Evolutionary conservation across 2,797 vertebrate genomes (phyloP).

Genomic region (Emys orbicularis): DNA sequence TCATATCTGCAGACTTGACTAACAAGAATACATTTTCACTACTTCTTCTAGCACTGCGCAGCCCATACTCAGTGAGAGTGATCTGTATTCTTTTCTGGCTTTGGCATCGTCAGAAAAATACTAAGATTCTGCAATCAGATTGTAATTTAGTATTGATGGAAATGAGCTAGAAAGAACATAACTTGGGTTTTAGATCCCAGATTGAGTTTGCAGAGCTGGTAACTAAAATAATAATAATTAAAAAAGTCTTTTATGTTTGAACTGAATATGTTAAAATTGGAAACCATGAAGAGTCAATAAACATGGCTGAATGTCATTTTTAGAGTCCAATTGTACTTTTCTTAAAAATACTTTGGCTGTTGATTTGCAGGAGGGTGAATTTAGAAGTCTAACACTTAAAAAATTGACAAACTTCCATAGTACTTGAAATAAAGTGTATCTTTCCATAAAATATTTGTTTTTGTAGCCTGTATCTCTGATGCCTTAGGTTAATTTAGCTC

Average conservation of each 20-base stretch:
- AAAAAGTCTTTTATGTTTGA: not conserved
- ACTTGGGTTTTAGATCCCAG: not conserved
- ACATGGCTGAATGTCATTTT: not conserved
- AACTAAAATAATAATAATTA: not conserved
- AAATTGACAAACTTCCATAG: not conserved
- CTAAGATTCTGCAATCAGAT: not conserved
- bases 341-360: not conserved
- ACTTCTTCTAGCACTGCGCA: not conserved
- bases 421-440: not conserved
- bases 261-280: not conserved
- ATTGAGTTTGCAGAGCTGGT: conserved; percentile 4
- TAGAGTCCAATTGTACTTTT: not conserved
- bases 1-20: not conserved
- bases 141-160: not conserved
- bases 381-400: not conserved
- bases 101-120: not conserved
- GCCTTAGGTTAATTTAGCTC: not conserved
- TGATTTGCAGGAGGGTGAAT: not conserved
- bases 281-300: not conserved
- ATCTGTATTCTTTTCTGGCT: not conserved
- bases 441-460: not conserved
- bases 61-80: not conserved
- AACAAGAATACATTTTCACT: not conserved
- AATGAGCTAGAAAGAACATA: not conserved
- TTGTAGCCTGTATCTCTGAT: not conserved